Percentiles rank a stretch among this genome's conserved stretches.
phyloP scores from a whole-genome alignment of 2,888 invertebrate species.

The Notodonta ziczac region DNA sequence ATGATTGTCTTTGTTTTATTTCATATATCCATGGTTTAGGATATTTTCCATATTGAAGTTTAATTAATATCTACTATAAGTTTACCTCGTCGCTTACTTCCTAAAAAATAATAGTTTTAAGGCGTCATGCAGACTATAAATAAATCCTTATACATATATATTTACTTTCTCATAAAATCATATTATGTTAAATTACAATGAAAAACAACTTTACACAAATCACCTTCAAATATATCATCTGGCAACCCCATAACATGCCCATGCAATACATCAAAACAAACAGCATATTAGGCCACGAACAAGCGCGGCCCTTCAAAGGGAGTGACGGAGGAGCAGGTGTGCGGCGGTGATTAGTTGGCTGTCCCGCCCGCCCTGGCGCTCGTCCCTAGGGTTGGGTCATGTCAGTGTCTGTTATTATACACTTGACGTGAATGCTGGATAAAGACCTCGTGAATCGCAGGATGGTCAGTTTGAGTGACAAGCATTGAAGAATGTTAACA shows the following conservation, averaged over 20 bases:
- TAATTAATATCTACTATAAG: too few relatives aligned
- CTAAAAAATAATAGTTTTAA: too few relatives aligned
- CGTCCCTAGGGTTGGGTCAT: not conserved
- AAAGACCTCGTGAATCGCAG: too few relatives aligned
- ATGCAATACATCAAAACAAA: constrained; percentile 4
- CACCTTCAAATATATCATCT: not conserved
- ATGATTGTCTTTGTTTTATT: constrained; percentile 31
- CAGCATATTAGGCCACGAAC: constrained; percentile 5
- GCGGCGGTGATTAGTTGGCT: constrained; percentile 23
- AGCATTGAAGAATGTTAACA: constrained; percentile 5
- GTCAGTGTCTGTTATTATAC: not conserved
- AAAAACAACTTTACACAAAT: not conserved
- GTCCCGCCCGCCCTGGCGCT: constrained; percentile 5
- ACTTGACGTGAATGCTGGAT: not conserved
- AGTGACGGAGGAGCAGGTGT: constrained; percentile 20
- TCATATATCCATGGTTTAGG: too few relatives aligned
- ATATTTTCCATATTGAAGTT: too few relatives aligned
- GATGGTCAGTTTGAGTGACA: not conserved
- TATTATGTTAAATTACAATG: not conserved
- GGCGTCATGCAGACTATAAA: too few relatives aligned
- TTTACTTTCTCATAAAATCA: too few relatives aligned
- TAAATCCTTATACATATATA: too few relatives aligned
- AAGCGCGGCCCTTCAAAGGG: constrained; percentile 2
- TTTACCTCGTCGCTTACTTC: too few relatives aligned
- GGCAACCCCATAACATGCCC: not conserved